Evolutionary conservation across 2,113 vertebrate genomes (phyloP).

Genomic region (Oceanodroma tethys): DNA sequence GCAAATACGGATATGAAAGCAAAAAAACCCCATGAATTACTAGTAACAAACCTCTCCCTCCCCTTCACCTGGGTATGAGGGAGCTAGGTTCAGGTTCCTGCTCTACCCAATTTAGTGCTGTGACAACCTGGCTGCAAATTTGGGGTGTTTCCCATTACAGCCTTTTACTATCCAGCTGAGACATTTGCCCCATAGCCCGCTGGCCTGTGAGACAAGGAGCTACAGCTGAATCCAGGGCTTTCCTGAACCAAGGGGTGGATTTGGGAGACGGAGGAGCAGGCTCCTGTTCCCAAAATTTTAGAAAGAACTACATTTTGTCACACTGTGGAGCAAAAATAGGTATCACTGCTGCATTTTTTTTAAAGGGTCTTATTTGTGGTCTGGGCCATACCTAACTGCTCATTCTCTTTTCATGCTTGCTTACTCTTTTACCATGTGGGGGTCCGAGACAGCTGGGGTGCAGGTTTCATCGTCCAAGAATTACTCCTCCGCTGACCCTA

Average conservation of each 20-base stretch:
- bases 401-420: neutral
- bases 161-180: neutral
- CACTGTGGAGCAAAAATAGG: neutral
- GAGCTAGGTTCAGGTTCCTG: neutral
- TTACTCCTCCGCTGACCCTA: neutral
- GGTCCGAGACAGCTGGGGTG: neutral
- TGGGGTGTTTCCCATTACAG: neutral
- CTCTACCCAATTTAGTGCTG: neutral
- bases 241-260: neutral
- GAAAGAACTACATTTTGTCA: neutral
- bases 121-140: neutral
- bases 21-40: neutral
- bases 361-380: neutral
- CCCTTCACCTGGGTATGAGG: neutral
- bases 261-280: neutral
- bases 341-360: neutral
- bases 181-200: accelerated
- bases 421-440: neutral
- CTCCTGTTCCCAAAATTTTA: neutral
- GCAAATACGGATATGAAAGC: neutral
- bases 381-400: neutral
- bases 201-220: neutral
- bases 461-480: neutral
- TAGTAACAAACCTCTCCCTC: neutral
- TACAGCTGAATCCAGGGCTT: neutral